These are phyloP conservation scores for Xylota sylvarum DNA, from an alignment of 2,888 invertebrate genomes.

Conservation along the genomic window DNA sequence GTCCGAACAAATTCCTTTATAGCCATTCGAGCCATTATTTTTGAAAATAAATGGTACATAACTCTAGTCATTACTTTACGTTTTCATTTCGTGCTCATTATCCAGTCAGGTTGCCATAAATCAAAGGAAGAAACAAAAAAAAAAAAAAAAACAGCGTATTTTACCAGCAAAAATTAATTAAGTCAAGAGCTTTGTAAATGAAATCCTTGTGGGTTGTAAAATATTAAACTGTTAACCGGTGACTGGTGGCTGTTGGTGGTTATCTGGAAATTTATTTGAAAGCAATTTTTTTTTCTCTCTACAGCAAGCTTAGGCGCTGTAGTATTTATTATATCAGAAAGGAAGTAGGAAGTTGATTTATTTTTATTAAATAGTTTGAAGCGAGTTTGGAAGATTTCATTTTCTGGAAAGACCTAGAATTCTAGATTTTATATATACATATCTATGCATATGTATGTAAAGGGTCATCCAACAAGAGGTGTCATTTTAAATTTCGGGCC, in stretches of 20 bases:
- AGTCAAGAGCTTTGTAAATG: constrained; percentile 2
- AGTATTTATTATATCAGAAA: too few relatives aligned
- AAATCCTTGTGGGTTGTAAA: constrained; percentile 20
- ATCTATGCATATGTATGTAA: too few relatives aligned
- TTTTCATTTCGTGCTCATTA: not conserved
- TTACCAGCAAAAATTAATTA: constrained; percentile 30
- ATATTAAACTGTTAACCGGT: constrained; percentile 17
- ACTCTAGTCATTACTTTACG: not conserved
- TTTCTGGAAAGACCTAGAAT: too few relatives aligned
- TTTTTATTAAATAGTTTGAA: too few relatives aligned
- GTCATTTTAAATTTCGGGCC: too few relatives aligned
- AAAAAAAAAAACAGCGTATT: constrained; percentile 8
- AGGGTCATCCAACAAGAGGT: too few relatives aligned
- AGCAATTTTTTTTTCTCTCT: too few relatives aligned
- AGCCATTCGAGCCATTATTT: not conserved
- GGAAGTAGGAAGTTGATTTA: too few relatives aligned
- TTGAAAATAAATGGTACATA: not conserved
- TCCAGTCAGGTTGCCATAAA: constrained; percentile 3
- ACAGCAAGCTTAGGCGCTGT: too few relatives aligned
- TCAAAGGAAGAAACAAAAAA: not conserved
- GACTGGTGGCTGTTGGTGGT: not conserved
- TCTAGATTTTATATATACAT: too few relatives aligned
- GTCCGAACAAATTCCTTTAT: not conserved
- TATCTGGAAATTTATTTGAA: not conserved
- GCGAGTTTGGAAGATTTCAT: too few relatives aligned